A percentile compares a stretch with the other conserved stretches of the same genome.
These are phyloP conservation scores for Gymnoscopelus microlampas DNA, from an alignment of 2,797 vertebrate genomes.

Conservation along the genomic window DNA sequence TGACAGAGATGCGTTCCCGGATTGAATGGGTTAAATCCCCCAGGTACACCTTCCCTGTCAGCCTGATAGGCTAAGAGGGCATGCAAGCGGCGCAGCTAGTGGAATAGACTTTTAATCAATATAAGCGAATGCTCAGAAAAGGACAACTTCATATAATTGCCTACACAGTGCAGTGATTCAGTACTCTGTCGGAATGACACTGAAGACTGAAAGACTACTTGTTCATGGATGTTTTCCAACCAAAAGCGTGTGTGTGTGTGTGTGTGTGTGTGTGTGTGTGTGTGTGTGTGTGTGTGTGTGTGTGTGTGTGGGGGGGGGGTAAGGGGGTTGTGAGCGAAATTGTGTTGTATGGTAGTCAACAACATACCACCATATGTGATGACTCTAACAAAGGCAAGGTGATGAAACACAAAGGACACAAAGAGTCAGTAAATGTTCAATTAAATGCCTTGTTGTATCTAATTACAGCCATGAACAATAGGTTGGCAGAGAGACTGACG, in stretches of 20 bases:
- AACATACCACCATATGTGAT: no score
- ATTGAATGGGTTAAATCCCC: no score
- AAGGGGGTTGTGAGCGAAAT: no score
- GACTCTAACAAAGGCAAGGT: no score
- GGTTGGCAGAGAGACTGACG: no score
- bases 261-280: constrained; percentile 10
- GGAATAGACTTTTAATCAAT: constrained; percentile 28
- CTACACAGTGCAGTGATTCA: constrained; percentile 9
- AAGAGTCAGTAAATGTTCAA: no score
- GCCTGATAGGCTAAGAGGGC: constrained; percentile 22
- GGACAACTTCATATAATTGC: constrained; percentile 15
- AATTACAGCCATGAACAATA: no score
- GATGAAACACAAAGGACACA: no score
- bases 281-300: constrained; percentile 6
- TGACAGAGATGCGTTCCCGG: no score
- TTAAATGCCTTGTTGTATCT: no score
- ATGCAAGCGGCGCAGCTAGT: constrained; percentile 19
- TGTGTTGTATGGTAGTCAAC: no score
- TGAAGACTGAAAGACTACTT: neutral
- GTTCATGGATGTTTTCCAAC: neutral
- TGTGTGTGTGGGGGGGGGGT: neutral
- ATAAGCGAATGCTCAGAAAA: constrained; percentile 29
- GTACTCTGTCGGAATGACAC: neutral
- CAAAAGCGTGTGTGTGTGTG: neutral
- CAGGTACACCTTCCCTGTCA: constrained; percentile 39